These are phyloP conservation scores for Fregata magnificens DNA, from an alignment of 2,113 vertebrate species.

Conservation along the genomic window DNA sequence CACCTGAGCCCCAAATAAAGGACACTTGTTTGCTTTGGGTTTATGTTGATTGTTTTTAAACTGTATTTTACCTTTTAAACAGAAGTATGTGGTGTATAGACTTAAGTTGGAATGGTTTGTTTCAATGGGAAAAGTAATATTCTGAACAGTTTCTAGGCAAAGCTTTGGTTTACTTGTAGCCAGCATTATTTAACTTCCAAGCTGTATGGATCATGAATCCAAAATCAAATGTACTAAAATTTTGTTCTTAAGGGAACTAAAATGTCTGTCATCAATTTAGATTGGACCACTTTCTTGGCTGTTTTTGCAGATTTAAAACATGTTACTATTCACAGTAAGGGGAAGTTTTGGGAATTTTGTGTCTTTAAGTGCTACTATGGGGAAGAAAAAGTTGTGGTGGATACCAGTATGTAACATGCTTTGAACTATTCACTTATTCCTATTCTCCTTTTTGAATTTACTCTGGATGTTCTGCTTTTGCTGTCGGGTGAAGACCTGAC, in stretches of 20 bases:
- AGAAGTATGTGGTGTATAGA: background rate
- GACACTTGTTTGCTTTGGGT: background rate
- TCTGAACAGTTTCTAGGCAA: conserved; percentile 34
- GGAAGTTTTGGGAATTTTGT: background rate
- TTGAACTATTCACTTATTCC: background rate
- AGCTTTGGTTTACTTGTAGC: conserved; percentile 44
- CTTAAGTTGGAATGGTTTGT: conserved; percentile 17
- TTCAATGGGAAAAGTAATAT: conserved; percentile 25
- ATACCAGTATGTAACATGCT: background rate
- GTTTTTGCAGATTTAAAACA: background rate
- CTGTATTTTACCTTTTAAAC: background rate
- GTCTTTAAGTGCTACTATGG: background rate
- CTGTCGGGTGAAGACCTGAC: background rate
- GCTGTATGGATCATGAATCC: background rate
- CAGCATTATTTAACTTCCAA: conserved; percentile 50
- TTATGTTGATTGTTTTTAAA: background rate
- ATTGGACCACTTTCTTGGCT: background rate
- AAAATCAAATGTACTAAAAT: conserved; percentile 13
- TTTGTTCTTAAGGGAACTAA: conserved; percentile 34
- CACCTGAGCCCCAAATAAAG: background rate
- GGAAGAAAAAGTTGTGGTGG: background rate
- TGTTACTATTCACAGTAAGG: background rate
- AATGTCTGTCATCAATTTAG: conserved; percentile 27
- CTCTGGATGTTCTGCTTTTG: background rate
- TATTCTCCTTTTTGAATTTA: background rate